These are phyloP conservation scores for Rissa tridactyla DNA, from an alignment of 2,113 vertebrate genomes.

Conservation along the genomic window DNA sequence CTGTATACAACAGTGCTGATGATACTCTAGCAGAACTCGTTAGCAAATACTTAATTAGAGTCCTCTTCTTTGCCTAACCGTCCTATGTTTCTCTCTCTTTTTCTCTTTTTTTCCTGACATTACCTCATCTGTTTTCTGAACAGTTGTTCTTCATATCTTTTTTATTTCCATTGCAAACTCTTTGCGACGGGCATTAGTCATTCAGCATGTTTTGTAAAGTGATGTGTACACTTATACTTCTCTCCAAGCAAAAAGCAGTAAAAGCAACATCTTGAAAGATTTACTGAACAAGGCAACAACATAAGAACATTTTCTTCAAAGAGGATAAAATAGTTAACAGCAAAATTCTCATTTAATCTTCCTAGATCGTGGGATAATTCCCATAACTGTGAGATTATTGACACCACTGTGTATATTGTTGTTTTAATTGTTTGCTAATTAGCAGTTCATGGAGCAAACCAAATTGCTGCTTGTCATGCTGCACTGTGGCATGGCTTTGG, in stretches of 20 bases:
- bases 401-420: conserved; percentile 28
- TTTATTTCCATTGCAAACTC: neutral
- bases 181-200: neutral
- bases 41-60: neutral
- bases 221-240: neutral
- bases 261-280: neutral
- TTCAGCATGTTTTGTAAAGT: neutral
- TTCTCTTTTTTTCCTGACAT: neutral
- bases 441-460: conserved; percentile 36
- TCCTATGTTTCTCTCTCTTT: neutral
- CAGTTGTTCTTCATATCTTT: neutral
- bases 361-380: conserved; percentile 11
- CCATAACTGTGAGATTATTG: conserved; percentile 30
- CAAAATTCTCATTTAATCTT: conserved; percentile 20
- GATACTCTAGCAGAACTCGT: neutral
- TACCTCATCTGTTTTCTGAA: neutral
- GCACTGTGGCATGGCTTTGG: neutral
- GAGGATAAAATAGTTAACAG: conserved; percentile 2
- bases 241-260: neutral
- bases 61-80: neutral
- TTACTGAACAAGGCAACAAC: neutral
- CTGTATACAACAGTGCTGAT: neutral
- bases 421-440: conserved; percentile 65
- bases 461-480: conserved; percentile 37
- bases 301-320: neutral